These are phyloP conservation scores for Trogon surrucura DNA, from an alignment of 2,113 vertebrate genomes.

Conservation along the genomic window DNA sequence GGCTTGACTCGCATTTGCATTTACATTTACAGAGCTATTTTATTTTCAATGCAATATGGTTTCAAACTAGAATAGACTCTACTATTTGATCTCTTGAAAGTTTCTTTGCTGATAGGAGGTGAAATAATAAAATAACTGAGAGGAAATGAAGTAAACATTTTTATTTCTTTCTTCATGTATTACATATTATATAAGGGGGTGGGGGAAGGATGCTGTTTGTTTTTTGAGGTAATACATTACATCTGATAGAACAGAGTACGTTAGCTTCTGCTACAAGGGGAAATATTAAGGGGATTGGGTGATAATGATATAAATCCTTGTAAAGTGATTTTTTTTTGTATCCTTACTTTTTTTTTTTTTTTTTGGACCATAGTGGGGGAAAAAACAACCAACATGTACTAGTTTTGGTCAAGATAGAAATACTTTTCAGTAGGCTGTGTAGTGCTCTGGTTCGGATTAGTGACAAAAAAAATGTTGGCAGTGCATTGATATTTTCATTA, in stretches of 20 bases:
- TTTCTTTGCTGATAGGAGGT: neutral
- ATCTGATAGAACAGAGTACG: neutral
- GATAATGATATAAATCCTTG: rapidly evolving
- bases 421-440: neutral
- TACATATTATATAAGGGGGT: neutral
- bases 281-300: neutral
- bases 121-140: neutral
- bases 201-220: neutral
- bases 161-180: neutral
- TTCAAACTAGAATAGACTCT: neutral
- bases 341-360: neutral
- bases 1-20: neutral
- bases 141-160: neutral
- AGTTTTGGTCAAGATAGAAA: neutral
- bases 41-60: neutral
- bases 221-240: neutral
- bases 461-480: neutral
- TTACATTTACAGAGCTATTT: neutral
- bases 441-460: neutral
- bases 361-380: no score
- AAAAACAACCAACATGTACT: neutral
- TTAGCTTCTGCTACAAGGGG: neutral
- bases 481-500: neutral
- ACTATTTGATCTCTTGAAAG: neutral
- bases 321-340: neutral